Conservation (phyloP, 2,888 invertebrate genomes). For the Cantharis flavilabris region DNA sequence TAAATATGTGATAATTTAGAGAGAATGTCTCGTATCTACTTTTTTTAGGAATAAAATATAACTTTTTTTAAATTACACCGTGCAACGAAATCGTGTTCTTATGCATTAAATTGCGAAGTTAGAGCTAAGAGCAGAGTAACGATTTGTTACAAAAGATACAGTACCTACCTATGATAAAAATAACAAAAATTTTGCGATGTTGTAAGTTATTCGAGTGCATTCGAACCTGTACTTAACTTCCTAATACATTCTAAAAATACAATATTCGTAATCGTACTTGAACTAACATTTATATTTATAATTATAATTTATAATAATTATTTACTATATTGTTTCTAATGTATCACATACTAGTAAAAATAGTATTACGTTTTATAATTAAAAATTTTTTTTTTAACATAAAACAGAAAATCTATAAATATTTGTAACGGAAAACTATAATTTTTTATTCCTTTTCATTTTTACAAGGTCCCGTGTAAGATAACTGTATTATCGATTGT, state of each 20-base stretch:
- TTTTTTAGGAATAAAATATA: neutral
- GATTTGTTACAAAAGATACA: neutral
- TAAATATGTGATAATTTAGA: too few relatives aligned
- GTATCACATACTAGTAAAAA: neutral
- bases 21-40: neutral
- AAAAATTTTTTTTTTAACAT: too few relatives aligned
- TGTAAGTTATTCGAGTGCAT: neutral
- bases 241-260: neutral
- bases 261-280: neutral
- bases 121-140: neutral
- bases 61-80: neutral
- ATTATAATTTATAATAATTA: neutral
- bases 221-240: neutral
- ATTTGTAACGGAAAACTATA: too few relatives aligned
- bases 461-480: too few relatives aligned
- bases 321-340: neutral
- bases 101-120: neutral
- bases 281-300: neutral
- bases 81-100: neutral
- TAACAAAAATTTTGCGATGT: neutral
- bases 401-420: too few relatives aligned
- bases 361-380: too few relatives aligned
- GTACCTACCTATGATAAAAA: neutral
- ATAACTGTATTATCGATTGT: too few relatives aligned
- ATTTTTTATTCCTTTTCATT: too few relatives aligned